These are phyloP conservation scores for Mola mola DNA, from an alignment of 2,113 vertebrate genomes.

Conservation along the genomic window DNA sequence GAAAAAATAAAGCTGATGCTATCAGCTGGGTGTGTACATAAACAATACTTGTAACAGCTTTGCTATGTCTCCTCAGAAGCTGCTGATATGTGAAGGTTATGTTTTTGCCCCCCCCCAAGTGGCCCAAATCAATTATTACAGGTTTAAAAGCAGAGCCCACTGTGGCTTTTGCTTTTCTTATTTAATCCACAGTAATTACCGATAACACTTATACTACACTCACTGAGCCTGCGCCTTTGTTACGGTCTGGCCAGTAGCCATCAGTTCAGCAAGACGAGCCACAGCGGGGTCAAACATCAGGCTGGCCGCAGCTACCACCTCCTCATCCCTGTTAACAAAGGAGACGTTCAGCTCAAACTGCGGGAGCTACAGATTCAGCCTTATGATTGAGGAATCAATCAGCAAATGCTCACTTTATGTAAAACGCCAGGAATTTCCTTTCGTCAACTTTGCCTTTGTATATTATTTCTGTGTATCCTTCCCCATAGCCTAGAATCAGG, in stretches of 20 bases:
- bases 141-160: too few species aligned
- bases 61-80: too few species aligned
- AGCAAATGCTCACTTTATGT: conserved; percentile 85
- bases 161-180: too few species aligned
- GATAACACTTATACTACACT: too few species aligned
- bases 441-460: conserved; percentile 86
- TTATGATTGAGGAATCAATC: background rate
- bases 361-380: background rate
- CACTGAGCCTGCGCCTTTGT: conserved; percentile 87
- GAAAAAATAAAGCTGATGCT: too few species aligned
- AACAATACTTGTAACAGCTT: too few species aligned
- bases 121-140: background rate
- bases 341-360: background rate
- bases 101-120: background rate
- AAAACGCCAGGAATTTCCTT: conserved; percentile 87
- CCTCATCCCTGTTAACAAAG: conserved; percentile 75
- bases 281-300: conserved; percentile 88
- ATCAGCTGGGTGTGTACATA: too few species aligned
- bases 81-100: too few species aligned
- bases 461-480: conserved; percentile 86
- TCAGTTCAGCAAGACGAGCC: conserved; percentile 82
- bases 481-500: conserved; percentile 81
- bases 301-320: conserved; percentile 87
- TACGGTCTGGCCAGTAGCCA: conserved; percentile 79
- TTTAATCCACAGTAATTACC: too few species aligned